A percentile compares a stretch with the other conserved stretches of the same genome.
These are phyloP conservation scores for Pitangus sulphuratus DNA, from an alignment of 2,797 vertebrate species.

Conservation along the genomic window DNA sequence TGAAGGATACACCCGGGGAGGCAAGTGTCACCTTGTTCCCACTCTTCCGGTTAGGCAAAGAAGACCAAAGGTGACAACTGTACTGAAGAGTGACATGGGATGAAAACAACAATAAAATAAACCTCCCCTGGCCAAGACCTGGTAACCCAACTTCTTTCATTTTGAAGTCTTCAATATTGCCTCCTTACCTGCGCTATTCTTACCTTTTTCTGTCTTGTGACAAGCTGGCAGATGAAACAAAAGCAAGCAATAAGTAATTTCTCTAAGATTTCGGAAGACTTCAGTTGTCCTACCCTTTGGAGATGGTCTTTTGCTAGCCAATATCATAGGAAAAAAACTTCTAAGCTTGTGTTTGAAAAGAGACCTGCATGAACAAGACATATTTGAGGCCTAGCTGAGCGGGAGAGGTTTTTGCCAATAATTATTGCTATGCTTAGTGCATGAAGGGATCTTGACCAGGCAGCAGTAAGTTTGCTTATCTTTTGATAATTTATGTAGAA, in stretches of 20 bases:
- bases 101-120: not conserved
- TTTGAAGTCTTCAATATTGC: not conserved
- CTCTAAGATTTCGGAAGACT: not conserved
- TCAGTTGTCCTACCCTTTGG: not conserved
- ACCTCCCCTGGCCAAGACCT: not conserved
- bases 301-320: not conserved
- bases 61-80: not conserved
- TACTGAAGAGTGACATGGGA: not conserved
- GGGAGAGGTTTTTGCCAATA: not conserved
- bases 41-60: not conserved
- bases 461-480: not conserved
- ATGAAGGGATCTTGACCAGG: not conserved
- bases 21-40: not conserved
- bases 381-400: not conserved
- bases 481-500: not conserved
- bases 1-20: not conserved
- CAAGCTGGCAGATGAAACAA: not conserved
- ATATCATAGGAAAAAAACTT: not conserved
- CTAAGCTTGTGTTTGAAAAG: not conserved
- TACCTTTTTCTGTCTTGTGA: not conserved
- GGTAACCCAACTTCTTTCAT: not conserved
- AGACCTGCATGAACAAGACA: not conserved
- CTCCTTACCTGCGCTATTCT: not conserved
- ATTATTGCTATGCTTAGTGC: rapidly evolving
- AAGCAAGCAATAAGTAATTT: not conserved